phyloP scores from a whole-genome alignment of 1,140 invertebrate genomes.

The Yoshiicerus persimilis region DNA sequence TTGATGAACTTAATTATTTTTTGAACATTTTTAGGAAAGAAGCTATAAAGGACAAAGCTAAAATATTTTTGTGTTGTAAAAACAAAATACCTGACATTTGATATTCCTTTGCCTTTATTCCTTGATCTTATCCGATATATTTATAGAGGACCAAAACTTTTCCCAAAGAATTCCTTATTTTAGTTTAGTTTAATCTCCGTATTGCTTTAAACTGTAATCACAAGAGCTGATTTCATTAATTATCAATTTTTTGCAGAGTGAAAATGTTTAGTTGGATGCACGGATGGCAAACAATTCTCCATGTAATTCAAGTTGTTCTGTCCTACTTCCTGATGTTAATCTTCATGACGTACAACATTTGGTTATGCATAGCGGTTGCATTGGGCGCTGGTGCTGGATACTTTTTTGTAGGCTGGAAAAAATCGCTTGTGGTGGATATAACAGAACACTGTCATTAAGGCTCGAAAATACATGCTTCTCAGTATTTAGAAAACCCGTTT shows the following conservation, averaged over 20 bases:
- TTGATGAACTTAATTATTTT: too few species aligned
- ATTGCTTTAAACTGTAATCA: too few species aligned
- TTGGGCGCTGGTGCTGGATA: conserved; percentile 66
- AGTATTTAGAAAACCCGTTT: too few species aligned
- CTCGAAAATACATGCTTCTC: too few species aligned
- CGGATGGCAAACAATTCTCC: conserved; percentile 64
- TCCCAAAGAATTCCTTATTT: too few species aligned
- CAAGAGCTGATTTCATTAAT: too few species aligned
- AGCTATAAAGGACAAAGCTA: too few species aligned
- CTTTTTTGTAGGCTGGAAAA: conserved; percentile 67
- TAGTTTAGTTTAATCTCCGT: too few species aligned
- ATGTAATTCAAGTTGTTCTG: conserved; percentile 66
- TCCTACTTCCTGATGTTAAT: conserved; percentile 73
- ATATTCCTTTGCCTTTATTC: neutral
- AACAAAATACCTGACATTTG: neutral
- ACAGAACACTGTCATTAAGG: conserved; percentile 65
- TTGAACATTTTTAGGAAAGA: too few species aligned
- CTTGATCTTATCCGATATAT: too few species aligned
- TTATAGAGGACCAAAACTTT: too few species aligned
- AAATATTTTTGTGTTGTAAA: too few species aligned
- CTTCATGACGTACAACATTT: conserved; percentile 77
- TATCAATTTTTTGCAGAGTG: conserved; percentile 35
- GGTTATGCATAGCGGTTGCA: conserved; percentile 65
- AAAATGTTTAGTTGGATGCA: conserved; percentile 58
- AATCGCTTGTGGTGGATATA: conserved; percentile 59